Evolutionary conservation across 2,888 invertebrate genomes (phyloP), one percentile per base, ranked within the genome.

Genomic region (Netelia inedita): DNA sequence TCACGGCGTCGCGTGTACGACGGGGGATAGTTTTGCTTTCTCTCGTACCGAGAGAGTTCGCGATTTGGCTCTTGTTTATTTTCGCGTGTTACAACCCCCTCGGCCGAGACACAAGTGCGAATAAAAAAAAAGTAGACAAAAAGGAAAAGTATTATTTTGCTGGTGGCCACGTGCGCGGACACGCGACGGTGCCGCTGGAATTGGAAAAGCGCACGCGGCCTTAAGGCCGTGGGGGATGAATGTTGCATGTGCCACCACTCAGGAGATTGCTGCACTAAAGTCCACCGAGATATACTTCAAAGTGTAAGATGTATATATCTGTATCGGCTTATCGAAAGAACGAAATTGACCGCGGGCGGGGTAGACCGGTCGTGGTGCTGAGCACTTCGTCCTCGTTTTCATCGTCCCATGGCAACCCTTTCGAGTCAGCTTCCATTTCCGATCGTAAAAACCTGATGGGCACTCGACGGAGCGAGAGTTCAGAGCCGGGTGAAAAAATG

Each of bases 231-330:
- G 35, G 87, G 82, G 87, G 86, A 91, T 90, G 90, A 91, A 90
- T 90, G 89, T 89, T 90, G 89, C 89, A 90, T 90, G 90, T 87
- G 87, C 88, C 88, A 85, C 88, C 89, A 90, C 91, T 92, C 91
- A 89, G 90, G 89, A 90, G 91, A 91, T 92, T 91, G 90, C 90
- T 84, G 82, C 78, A 88, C 89, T 89, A 88, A 90, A 90, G 88
- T 91, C 88, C 83, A 87, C 85, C 83, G 79, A 85, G 86, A 88
- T 89, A 88, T 87, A 85, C 86, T 55, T 69, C 19, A 82, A 63
- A 71, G 59, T 57, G 53, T 46, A 35, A 19, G n/a, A 21, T 19
- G 16, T 1, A 19, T 57, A 57, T 57, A 57, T 57, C n/a, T 19
- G 16, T 57, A 57, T 19, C 3, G 16, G 35, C 65, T 65, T 75